Percentiles rank a stretch among this genome's conserved stretches.
phyloP scores from a whole-genome alignment of 2,113 vertebrate genomes.

The Oxygymnocypris stewartii region DNA sequence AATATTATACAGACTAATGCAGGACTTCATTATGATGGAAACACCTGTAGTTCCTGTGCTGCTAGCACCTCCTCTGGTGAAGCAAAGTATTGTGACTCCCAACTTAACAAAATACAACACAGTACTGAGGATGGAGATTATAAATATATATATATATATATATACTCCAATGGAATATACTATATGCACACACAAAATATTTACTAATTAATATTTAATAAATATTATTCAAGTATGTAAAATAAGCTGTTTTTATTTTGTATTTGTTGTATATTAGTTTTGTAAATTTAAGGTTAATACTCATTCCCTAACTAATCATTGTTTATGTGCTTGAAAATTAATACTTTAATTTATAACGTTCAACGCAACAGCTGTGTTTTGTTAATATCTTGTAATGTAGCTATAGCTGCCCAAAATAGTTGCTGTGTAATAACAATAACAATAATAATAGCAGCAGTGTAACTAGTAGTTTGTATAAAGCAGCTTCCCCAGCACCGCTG shows the following conservation, averaged over 20 bases:
- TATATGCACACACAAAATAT: too few species aligned
- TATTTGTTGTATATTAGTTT: background rate
- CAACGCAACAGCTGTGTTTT: background rate
- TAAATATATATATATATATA: background rate
- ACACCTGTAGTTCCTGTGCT: conserved; percentile 12
- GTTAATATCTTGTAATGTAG: background rate
- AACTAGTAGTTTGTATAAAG: background rate
- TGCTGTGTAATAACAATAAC: background rate
- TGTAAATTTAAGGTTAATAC: background rate
- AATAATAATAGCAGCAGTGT: background rate
- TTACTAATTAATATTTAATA: too few species aligned
- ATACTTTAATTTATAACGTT: background rate
- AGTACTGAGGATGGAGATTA: background rate
- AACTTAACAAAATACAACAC: background rate
- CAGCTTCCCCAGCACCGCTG: background rate
- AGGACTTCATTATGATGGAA: background rate
- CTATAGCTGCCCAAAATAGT: background rate
- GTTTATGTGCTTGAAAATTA: background rate
- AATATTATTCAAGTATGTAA: background rate
- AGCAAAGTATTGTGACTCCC: background rate
- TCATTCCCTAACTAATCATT: background rate
- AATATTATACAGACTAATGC: conserved; percentile 38
- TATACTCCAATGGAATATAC: too few species aligned
- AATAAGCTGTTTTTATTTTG: too few species aligned
- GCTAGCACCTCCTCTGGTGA: background rate